Evolutionary conservation across 2,888 invertebrate genomes (phyloP).

Genomic region (Liposcelis brunnea): DNA sequence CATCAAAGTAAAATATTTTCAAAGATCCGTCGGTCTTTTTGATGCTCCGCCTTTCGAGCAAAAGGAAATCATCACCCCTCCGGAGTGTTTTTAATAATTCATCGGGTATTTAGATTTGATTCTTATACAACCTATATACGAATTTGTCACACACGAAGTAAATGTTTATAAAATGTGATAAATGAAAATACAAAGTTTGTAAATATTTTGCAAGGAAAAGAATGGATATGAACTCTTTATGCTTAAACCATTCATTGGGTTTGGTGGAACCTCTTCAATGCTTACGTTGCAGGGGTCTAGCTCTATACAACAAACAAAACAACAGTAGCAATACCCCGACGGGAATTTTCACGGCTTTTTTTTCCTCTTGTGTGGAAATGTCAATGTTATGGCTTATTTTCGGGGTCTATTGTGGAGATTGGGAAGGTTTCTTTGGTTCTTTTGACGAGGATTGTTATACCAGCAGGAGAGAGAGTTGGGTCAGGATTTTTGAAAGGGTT

Average conservation of each 20-base stretch:
- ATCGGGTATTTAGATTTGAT: background rate
- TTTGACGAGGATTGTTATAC: too few species aligned
- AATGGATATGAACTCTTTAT: background rate
- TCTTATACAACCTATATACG: background rate
- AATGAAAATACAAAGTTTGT: slow-evolving; percentile 7
- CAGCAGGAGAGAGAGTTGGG: too few species aligned
- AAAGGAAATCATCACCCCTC: background rate
- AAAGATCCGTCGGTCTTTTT: background rate
- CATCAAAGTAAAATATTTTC: background rate
- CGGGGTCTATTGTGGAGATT: too few species aligned
- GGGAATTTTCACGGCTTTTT: too few species aligned
- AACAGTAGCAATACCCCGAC: too few species aligned
- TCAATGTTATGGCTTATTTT: too few species aligned
- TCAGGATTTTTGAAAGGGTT: too few species aligned
- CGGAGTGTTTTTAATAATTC: background rate
- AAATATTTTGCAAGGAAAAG: slow-evolving; percentile 5
- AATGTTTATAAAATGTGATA: slow-evolving; percentile 9
- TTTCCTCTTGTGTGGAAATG: too few species aligned
- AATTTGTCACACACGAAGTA: slow-evolving; percentile 9
- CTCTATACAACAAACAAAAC: too few species aligned
- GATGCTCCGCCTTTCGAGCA: background rate
- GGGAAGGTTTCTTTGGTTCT: too few species aligned
- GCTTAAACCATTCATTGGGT: background rate
- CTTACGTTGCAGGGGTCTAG: too few species aligned
- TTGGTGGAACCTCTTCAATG: background rate